Evolutionary conservation across 1,140 invertebrate species (phyloP).

Genomic region (Drosophila arizonae): DNA sequence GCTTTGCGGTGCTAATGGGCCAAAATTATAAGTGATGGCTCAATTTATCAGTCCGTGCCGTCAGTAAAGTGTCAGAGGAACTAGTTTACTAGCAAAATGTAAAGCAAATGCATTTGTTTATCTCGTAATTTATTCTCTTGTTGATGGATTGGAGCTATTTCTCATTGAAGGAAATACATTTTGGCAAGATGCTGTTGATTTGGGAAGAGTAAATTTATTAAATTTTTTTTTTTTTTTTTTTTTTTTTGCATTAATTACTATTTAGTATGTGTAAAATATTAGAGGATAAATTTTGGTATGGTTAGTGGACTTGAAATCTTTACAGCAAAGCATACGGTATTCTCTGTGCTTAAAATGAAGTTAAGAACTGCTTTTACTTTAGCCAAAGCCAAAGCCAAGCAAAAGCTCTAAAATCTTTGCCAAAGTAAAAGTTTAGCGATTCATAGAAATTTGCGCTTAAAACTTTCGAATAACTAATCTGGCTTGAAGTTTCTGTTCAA

Average conservation of each 20-base stretch:
- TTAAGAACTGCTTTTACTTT: too few relatives aligned
- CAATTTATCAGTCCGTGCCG: constrained; percentile 35
- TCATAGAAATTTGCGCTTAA: too few relatives aligned
- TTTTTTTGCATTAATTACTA: too few relatives aligned
- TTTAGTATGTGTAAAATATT: neutral
- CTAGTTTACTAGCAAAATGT: constrained; percentile 12
- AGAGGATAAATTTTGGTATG: too few relatives aligned
- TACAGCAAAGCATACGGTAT: too few relatives aligned
- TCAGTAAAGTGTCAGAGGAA: constrained; percentile 11
- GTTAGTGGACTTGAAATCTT: neutral
- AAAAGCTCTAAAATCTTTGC: neutral
- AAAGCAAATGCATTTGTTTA: neutral
- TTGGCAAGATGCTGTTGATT: neutral
- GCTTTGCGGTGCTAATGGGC: constrained; percentile 64
- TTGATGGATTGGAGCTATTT: constrained; percentile 9
- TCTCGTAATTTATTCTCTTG: neutral
- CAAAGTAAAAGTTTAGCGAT: neutral
- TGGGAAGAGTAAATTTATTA: too few relatives aligned
- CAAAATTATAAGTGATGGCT: constrained; percentile 22
- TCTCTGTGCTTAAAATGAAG: too few relatives aligned
- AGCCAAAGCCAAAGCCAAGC: too few relatives aligned
- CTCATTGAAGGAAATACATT: neutral
- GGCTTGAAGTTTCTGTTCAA: too few relatives aligned
- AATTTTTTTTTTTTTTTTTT: too few relatives aligned
- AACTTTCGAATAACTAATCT: too few relatives aligned